A percentile compares a stretch with the other conserved stretches of the same genome.
Conservation (phyloP, 2,113 vertebrate genomes). For the Dinomys branickii region DNA sequence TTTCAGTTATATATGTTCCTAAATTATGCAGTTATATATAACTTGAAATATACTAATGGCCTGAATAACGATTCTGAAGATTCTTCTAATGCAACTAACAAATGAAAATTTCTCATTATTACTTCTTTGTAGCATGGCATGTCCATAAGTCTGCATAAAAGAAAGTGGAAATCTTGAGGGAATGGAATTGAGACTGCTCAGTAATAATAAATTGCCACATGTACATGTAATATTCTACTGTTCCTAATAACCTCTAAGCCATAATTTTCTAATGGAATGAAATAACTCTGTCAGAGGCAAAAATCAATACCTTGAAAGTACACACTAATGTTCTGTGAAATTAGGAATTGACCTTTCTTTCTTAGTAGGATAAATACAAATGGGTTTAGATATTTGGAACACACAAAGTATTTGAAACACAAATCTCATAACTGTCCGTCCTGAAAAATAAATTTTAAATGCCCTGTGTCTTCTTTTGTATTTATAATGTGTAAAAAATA, state of each 20-base stretch:
- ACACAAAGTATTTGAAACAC: conserved; percentile 19
- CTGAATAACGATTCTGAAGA: conserved; percentile 31
- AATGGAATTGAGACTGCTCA: conserved; percentile 36
- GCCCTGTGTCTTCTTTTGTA: not conserved
- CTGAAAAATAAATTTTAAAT: conserved; percentile 19
- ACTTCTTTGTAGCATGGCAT: not conserved
- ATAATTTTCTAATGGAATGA: conserved; percentile 65
- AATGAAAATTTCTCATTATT: conserved; percentile 44
- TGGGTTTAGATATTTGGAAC: conserved; percentile 31
- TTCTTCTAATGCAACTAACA: conserved; percentile 13
- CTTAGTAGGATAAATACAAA: conserved; percentile 47
- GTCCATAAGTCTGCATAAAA: not conserved
- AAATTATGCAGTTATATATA: not conserved
- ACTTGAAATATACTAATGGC: conserved; percentile 22
- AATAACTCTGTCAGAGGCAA: conserved; percentile 65
- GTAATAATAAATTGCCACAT: conserved; percentile 55
- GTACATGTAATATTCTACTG: conserved; percentile 28
- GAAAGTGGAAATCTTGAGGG: conserved; percentile 5
- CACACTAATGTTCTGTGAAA: conserved; percentile 60
- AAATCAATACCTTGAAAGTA: conserved; percentile 68
- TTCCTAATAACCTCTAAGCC: conserved; percentile 61
- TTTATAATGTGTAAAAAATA: not conserved
- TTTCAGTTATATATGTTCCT: conserved; percentile 33
- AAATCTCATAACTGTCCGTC: conserved; percentile 19
- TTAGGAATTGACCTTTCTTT: conserved; percentile 65